Conservation (phyloP, 2,888 invertebrate genomes). For the Campoletis raptor region DNA sequence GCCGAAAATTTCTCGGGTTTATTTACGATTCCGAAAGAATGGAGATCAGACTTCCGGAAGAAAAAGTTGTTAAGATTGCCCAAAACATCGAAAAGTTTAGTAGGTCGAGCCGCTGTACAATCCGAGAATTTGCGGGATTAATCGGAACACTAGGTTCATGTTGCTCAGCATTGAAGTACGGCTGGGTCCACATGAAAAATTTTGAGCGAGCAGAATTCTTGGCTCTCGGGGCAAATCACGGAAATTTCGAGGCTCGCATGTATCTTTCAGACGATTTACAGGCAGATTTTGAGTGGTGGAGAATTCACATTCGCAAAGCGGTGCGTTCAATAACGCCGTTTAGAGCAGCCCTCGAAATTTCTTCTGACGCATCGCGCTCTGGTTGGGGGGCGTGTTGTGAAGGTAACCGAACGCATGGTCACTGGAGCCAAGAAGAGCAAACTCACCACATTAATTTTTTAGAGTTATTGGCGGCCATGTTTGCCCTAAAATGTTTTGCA, state of each 20-base stretch:
- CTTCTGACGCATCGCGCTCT: conserved; percentile 53
- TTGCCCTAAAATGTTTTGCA: conserved; percentile 53
- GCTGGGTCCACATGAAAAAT: conserved; percentile 51
- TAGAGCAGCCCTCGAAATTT: conserved; percentile 46
- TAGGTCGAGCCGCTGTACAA: conserved; percentile 29
- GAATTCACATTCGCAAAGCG: too few relatives aligned
- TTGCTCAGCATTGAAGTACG: conserved; percentile 56
- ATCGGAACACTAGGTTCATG: conserved; percentile 50
- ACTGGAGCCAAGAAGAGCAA: conserved; percentile 39
- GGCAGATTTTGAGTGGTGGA: too few relatives aligned
- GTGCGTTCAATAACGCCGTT: conserved; percentile 33
- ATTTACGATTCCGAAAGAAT: conserved; percentile 47
- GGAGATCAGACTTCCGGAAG: conserved; percentile 40
- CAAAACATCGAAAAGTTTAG: conserved; percentile 33
- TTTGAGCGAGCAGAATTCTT: conserved; percentile 60
- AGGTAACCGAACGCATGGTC: conserved; percentile 39
- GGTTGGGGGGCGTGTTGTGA: conserved; percentile 50
- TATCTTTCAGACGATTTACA: too few relatives aligned
- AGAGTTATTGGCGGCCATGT: conserved; percentile 50
- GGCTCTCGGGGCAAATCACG: too few relatives aligned
- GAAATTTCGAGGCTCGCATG: too few relatives aligned
- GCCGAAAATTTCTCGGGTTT: conserved; percentile 43
- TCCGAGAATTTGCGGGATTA: conserved; percentile 45
- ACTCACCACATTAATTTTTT: conserved; percentile 44
- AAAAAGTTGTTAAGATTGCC: conserved; percentile 28